Evolutionary conservation across 2,888 invertebrate species (phyloP), one percentile per base, ranked within the genome.

Genomic region (Agonopterix alstromeriana): DNA sequence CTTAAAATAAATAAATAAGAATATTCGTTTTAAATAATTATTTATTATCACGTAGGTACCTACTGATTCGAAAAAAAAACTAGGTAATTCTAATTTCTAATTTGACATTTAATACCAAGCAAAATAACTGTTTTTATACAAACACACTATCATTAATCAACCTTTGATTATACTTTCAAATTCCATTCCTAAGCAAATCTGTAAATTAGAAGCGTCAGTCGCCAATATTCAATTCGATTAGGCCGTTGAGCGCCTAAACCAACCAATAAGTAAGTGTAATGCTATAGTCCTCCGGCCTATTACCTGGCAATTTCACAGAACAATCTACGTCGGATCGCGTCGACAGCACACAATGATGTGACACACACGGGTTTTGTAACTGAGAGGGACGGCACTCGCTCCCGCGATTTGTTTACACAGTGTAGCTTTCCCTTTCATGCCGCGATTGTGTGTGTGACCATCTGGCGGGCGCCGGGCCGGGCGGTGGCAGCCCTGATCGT

Each of bases 271-370:
- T 86, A 82, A 82, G 82, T 86, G 85, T 86, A 86, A 85, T 84
- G 73, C 78, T 80, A 83, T 79, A 86, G 85, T 79, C 80, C 78
- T 78, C 76, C 78, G 75, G 84, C 84, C 86, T 88, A 88, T 87
- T 88, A 88, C 88, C 88, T 88, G 87, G 83, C 86, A 87, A 88
- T 87, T 87, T 87, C 85, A 86, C 86, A 83, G 87, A 85, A 85
- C 84, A 86, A 85, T 84, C 83, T 82, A 84, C 84, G 76, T 80
- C 73, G 77, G 75, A 72, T 76, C 77, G 77, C 72, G 78, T 70
- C 77, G 72, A 79, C 79, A 70, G 81, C 86, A 86, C 85, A 85
- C 85, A 82, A 65, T 70, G 65, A 73, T 72, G 73, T 73, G 80
- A 80, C 82, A 79, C 78, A 82, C 82, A 82, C 77, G 71, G 68